Conservation (phyloP, 2,797 vertebrate species). For the Odontamblyopus lacepedii region DNA sequence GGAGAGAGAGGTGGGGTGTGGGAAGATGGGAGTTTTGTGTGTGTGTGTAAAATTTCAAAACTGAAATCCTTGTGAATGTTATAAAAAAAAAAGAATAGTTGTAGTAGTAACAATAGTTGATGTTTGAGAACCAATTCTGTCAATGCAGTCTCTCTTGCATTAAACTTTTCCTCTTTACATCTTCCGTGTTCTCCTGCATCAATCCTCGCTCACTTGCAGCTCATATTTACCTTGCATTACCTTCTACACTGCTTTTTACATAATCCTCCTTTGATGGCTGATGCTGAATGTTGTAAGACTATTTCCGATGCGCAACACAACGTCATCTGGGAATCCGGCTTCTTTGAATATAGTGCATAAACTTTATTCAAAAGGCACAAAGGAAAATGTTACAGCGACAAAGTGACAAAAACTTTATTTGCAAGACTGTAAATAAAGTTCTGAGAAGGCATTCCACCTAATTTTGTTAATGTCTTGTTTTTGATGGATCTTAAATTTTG, state of each 20-base stretch:
- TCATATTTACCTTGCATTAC: constrained; percentile 41
- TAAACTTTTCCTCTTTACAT: constrained; percentile 22
- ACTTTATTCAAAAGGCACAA: constrained; percentile 4
- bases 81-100: too few relatives aligned
- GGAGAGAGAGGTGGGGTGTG: too few relatives aligned
- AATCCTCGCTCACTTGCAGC: constrained; percentile 23
- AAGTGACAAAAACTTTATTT: too few relatives aligned
- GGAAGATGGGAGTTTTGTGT: too few relatives aligned
- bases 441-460: too few relatives aligned
- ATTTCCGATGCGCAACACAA: constrained; percentile 43
- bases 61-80: neutral
- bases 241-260: constrained; percentile 43
- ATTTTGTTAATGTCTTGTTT: too few relatives aligned
- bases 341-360: neutral
- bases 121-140: neutral
- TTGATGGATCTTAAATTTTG: too few relatives aligned
- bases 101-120: too few relatives aligned
- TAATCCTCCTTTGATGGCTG: constrained; percentile 36
- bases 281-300: constrained; percentile 47
- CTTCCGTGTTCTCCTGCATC: constrained; percentile 37
- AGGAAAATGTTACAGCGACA: neutral
- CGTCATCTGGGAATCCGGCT: constrained; percentile 35
- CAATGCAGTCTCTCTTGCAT: constrained; percentile 15
- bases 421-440: too few relatives aligned
- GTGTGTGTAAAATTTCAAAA: too few relatives aligned